These are phyloP conservation scores for Lepidurus packardi DNA, from an alignment of 1,140 invertebrate species.

Conservation along the genomic window DNA sequence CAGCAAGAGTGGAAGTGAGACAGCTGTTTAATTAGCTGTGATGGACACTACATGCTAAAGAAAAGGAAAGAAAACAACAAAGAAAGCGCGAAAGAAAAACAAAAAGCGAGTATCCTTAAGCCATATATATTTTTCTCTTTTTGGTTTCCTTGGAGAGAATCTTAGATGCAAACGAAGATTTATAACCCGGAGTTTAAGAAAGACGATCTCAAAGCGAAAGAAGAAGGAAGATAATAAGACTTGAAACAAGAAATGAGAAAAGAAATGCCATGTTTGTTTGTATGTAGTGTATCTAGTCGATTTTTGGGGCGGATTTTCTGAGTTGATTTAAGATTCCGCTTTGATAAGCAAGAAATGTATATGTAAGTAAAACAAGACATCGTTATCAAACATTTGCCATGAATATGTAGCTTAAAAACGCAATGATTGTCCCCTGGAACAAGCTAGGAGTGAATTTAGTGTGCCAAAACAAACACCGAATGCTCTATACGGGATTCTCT, in stretches of 20 bases:
- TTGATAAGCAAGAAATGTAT: neutral
- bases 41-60: neutral
- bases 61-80: neutral
- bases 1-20: slow-evolving; percentile 44
- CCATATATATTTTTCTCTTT: neutral
- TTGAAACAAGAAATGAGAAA: neutral
- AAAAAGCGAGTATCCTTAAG: neutral
- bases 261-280: neutral
- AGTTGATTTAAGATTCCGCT: neutral
- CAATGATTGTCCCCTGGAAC: too few relatives aligned
- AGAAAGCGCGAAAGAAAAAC: neutral
- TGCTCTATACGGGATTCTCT: neutral
- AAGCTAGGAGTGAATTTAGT: neutral
- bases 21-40: slow-evolving; percentile 41
- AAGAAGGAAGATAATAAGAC: neutral
- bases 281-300: slow-evolving; percentile 15
- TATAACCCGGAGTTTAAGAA: neutral
- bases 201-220: slow-evolving; percentile 13
- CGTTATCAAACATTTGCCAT: neutral
- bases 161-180: neutral
- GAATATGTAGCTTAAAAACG: too few relatives aligned
- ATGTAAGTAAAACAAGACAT: neutral
- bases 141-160: neutral
- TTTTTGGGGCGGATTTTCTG: neutral
- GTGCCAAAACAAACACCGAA: neutral